Conservation (phyloP, 2,113 vertebrate species). For the Todiramphus saurophagus region DNA sequence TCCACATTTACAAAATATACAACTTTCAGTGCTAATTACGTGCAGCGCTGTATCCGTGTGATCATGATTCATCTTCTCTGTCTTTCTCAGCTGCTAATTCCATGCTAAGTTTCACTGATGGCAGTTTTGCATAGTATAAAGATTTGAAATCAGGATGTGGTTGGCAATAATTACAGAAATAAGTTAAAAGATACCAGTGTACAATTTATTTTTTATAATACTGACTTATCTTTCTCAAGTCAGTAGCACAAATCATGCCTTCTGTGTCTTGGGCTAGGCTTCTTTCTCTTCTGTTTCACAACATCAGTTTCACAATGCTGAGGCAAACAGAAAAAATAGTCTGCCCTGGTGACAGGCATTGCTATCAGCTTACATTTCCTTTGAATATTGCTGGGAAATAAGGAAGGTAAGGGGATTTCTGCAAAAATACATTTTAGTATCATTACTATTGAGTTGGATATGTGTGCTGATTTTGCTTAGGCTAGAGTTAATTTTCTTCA, state of each 20-base stretch:
- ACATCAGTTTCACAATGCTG: constrained; percentile 25
- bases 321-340: not conserved
- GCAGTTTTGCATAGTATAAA: not conserved
- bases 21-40: not conserved
- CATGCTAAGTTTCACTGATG: constrained; percentile 7
- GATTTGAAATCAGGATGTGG: not conserved
- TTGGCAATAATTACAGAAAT: constrained; percentile 12
- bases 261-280: not conserved
- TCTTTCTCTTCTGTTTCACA: constrained; percentile 35
- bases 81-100: not conserved
- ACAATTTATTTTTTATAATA: not conserved
- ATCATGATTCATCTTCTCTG: not conserved
- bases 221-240: not conserved
- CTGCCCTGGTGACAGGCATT: not conserved
- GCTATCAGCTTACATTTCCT: not conserved
- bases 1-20: not conserved
- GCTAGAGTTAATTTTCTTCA: not conserved
- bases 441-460: not conserved
- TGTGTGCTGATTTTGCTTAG: not conserved
- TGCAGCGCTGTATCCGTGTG: accelerated
- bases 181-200: constrained; percentile 8
- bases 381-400: not conserved
- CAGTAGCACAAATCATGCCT: not conserved
- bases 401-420: not conserved
- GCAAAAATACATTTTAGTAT: not conserved